Percentiles rank a stretch among this genome's conserved stretches.
These are phyloP conservation scores for Choristoneura rosaceana DNA, from an alignment of 2,888 invertebrate genomes.

Conservation along the genomic window DNA sequence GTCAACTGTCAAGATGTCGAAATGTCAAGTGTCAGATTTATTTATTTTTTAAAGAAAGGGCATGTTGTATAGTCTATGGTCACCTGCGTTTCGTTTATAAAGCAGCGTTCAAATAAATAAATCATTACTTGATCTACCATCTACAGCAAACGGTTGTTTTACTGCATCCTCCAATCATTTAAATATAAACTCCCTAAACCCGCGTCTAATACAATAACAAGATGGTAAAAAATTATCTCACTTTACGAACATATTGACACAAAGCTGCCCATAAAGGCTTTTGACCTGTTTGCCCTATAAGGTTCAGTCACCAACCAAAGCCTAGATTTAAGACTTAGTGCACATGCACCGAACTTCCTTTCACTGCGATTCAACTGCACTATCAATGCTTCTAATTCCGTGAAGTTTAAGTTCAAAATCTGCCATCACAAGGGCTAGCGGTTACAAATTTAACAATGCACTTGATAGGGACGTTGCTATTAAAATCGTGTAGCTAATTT, in stretches of 20 bases:
- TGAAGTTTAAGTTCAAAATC: constrained; percentile 9
- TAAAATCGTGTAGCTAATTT: background rate
- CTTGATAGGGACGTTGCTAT: background rate
- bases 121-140: no score
- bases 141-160: no score
- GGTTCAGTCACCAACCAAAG: constrained; percentile 23
- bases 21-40: no score
- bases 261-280: constrained; percentile 11
- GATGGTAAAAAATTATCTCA: background rate
- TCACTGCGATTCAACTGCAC: constrained; percentile 16
- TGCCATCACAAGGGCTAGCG: background rate
- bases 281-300: constrained; percentile 20
- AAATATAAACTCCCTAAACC: no score
- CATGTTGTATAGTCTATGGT: no score
- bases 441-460: constrained; percentile 18
- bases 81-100: no score
- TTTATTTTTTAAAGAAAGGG: no score
- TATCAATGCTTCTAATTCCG: background rate
- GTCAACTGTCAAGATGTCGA: no score
- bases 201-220: no score
- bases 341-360: constrained; percentile 20
- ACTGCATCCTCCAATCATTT: no score
- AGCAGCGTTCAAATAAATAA: no score
- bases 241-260: background rate
- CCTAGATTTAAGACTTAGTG: constrained; percentile 28